Evolutionary conservation across 2,797 vertebrate species (phyloP).

Genomic region (Silurus lanzhouensis): DNA sequence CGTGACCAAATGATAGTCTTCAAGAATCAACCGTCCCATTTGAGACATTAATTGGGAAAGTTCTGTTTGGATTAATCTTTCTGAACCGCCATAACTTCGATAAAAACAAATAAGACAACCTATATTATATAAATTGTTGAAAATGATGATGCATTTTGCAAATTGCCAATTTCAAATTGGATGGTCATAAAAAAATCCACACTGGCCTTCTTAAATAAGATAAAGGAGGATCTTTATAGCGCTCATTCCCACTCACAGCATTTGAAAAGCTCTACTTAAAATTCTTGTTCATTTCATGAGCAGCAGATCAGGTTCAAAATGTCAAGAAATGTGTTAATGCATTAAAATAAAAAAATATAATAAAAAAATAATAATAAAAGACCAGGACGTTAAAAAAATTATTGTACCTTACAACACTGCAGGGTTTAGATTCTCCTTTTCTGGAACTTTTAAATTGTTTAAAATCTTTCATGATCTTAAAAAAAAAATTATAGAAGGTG

Average conservation of each 20-base stretch:
- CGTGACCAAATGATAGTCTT: conserved; percentile 58
- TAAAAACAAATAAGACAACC: neutral
- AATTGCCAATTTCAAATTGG: conserved; percentile 85
- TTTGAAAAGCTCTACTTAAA: conserved; percentile 62
- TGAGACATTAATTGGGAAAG: conserved; percentile 55
- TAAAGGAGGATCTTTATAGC: conserved; percentile 82
- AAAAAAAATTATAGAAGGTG: neutral
- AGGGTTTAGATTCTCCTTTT: too few relatives aligned
- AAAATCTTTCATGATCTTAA: neutral
- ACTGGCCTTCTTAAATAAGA: conserved; percentile 79
- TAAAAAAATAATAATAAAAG: neutral
- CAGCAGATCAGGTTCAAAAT: conserved; percentile 61
- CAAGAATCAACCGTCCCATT: conserved; percentile 58
- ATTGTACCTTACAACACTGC: neutral
- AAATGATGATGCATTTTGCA: conserved; percentile 60
- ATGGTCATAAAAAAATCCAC: conserved; percentile 86
- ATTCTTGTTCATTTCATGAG: conserved; percentile 64
- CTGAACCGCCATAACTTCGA: neutral
- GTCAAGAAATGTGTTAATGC: neutral
- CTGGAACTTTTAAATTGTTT: neutral
- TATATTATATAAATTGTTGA: conserved; percentile 19
- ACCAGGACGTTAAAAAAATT: neutral
- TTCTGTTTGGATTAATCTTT: neutral
- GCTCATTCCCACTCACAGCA: conserved; percentile 77
- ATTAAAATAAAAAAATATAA: too few relatives aligned